Percentiles rank a stretch among this genome's conserved stretches.
phyloP scores from a whole-genome alignment of 2,888 invertebrate species.

The Tachystola acroxantha region DNA sequence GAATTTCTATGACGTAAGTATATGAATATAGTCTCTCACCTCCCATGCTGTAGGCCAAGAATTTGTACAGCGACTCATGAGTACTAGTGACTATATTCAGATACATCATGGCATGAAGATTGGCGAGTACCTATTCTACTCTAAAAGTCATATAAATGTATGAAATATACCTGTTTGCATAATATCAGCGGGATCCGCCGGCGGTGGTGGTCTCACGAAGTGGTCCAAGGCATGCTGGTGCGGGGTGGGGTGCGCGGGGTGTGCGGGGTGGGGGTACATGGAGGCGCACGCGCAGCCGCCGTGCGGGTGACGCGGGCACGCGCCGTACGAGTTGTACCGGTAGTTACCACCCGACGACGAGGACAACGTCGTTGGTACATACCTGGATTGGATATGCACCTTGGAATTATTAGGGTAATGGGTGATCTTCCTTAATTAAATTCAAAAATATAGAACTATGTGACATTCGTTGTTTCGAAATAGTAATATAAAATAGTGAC shows the following conservation, averaged over 20 bases:
- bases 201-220: conserved; percentile 69
- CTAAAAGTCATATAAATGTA: too few species aligned
- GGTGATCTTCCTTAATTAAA: too few species aligned
- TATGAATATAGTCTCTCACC: too few species aligned
- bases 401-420: neutral
- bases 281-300: conserved; percentile 84
- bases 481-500: conserved; percentile 13
- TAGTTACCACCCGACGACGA: conserved; percentile 62
- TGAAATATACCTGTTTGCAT: conserved; percentile 73
- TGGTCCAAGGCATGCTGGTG: conserved; percentile 77
- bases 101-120: too few species aligned
- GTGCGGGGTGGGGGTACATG: conserved; percentile 71
- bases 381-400: conserved; percentile 66
- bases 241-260: conserved; percentile 69
- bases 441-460: too few species aligned
- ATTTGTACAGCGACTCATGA: too few species aligned
- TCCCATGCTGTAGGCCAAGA: too few species aligned
- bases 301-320: conserved; percentile 86
- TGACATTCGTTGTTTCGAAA: conserved; percentile 8
- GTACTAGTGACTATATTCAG: too few species aligned
- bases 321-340: conserved; percentile 76
- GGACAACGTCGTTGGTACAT: conserved; percentile 75
- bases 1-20: too few species aligned
- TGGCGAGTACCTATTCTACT: too few species aligned
- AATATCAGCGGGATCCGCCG: conserved; percentile 69